Evolutionary conservation across 2,797 vertebrate species (phyloP).

Genomic region (Aeoliscus strigatus): DNA sequence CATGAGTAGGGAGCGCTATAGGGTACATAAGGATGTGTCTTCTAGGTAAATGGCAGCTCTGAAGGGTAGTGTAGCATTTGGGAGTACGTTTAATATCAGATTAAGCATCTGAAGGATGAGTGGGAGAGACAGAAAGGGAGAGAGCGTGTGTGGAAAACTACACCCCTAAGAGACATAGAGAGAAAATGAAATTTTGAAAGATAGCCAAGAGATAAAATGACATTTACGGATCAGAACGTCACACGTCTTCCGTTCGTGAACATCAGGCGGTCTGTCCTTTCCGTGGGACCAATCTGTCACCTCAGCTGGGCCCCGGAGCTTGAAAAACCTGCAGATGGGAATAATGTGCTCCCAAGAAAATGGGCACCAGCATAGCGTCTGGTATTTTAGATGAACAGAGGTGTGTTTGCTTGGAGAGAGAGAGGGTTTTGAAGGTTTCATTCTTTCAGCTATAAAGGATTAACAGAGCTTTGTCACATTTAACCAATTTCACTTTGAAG

Average conservation of each 20-base stretch:
- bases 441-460: no score
- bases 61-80: slow-evolving; percentile 55
- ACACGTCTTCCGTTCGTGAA: slow-evolving; percentile 42
- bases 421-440: no score
- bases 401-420: no score
- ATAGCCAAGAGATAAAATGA: slow-evolving; percentile 65
- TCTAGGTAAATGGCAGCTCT: slow-evolving; percentile 47
- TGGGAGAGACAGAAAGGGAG: background rate
- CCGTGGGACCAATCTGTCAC: slow-evolving; percentile 47
- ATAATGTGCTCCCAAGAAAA: slow-evolving; percentile 9
- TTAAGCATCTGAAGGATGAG: slow-evolving; percentile 37
- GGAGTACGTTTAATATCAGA: slow-evolving; percentile 57
- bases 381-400: no score
- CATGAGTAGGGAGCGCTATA: slow-evolving; percentile 4
- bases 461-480: no score
- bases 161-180: slow-evolving; percentile 39
- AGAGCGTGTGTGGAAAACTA: slow-evolving; percentile 22
- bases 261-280: slow-evolving; percentile 47
- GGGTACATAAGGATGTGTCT: slow-evolving; percentile 31
- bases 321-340: slow-evolving; percentile 28
- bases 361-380: background rate
- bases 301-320: slow-evolving; percentile 35
- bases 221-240: slow-evolving; percentile 66
- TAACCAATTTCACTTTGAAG: no score
- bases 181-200: slow-evolving; percentile 54